Evolutionary conservation across 2,113 vertebrate species (phyloP), one percentile per base, ranked within the genome.

Genomic region (Tragulus kanchil): DNA sequence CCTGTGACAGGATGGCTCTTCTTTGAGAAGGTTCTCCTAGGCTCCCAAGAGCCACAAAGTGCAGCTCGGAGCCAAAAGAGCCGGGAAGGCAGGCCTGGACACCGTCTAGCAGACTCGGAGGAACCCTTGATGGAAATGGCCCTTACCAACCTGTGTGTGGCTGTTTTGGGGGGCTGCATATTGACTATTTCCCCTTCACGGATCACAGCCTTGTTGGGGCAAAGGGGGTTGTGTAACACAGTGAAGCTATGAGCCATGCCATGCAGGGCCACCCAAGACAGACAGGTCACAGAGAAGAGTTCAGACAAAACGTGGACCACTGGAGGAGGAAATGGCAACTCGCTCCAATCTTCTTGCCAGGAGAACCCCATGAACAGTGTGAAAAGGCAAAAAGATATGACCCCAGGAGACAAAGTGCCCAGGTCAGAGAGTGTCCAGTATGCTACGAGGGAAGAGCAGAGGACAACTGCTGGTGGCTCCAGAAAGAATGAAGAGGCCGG

Each of bases 21-120:
- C 25, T 65, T 25, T 36, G 67, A 90, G 61, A 82, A 85, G 31
- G 8, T 45, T 65, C 52, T 84, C 88, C 54, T 7, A 73, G 69
- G 83, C 8, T 14, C 31, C 23, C 6, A 42, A 61, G 69, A 67
- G n/a, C 19, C 64, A 42, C 19, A 26, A 48, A 89, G 71, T n/a
- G 58, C 17, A 45, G 48, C 67, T 21, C 1, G 0, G 67, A 95
- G n/a, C 50, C 48, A 19, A n/a, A 25, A 6, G 9, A 2, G 21
- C 42, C 8, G 1, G 0, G 28, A n/a, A 50, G 48, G 42, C 42
- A 56, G 36, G 54, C 16, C 10, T 21, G 36, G 89, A 23, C 31
- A 3, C 23, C 0, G 4, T 48, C 21, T 0, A 0, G 25, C 8
- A 69, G 28, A n/a, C 25, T 52, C 1, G 28, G 25, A 17, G 0